Evolutionary conservation across 1,140 invertebrate genomes (phyloP).

Genomic region (Battus philenor): DNA sequence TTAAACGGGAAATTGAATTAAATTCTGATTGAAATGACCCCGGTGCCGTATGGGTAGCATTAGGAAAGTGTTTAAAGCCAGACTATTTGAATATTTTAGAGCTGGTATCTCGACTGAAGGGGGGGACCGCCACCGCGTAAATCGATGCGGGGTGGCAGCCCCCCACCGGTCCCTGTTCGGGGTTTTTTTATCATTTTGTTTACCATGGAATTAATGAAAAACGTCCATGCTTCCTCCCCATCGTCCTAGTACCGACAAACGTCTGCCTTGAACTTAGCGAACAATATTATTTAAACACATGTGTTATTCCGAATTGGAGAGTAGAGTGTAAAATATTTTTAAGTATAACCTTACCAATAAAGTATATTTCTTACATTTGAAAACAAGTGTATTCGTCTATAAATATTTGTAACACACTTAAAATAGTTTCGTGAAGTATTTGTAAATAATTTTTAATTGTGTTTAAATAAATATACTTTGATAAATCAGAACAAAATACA

Average conservation of each 20-base stretch:
- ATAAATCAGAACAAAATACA: too few species aligned
- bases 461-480: too few species aligned
- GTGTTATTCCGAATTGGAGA: too few species aligned
- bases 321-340: too few species aligned
- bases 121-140: slow-evolving; percentile 21
- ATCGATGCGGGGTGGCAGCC: slow-evolving; percentile 40
- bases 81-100: slow-evolving; percentile 55
- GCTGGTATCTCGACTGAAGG: slow-evolving; percentile 30
- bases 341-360: too few species aligned
- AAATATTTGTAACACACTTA: too few species aligned
- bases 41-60: slow-evolving; percentile 23
- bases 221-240: slow-evolving; percentile 19
- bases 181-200: slow-evolving; percentile 36
- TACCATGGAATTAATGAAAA: slow-evolving; percentile 46
- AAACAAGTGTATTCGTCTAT: too few species aligned
- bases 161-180: slow-evolving; percentile 28
- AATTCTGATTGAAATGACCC: slow-evolving; percentile 19
- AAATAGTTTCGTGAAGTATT: too few species aligned
- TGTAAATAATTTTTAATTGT: too few species aligned
- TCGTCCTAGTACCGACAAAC: slow-evolving; percentile 2
- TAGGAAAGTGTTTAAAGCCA: slow-evolving; percentile 36
- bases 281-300: too few species aligned
- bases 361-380: too few species aligned
- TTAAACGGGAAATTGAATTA: slow-evolving; percentile 28
- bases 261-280: too few species aligned